phyloP scores from a whole-genome alignment of 2,113 vertebrate genomes.

The Macquaria australasica region DNA sequence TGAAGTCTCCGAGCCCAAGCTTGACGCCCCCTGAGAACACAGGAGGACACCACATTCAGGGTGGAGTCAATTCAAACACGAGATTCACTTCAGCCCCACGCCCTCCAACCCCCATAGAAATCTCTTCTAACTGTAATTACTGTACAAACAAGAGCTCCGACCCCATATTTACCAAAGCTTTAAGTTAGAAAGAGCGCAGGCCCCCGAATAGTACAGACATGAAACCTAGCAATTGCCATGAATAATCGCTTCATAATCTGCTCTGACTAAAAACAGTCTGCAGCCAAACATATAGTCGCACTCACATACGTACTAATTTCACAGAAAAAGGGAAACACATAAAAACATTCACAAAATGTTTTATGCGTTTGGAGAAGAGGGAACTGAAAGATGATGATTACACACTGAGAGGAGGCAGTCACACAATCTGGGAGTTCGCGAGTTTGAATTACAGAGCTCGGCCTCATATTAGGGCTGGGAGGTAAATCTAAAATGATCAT shows the following conservation, averaged over 20 bases:
- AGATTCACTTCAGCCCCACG: slow-evolving; percentile 63
- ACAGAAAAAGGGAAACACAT: slow-evolving; percentile 31
- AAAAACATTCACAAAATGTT: slow-evolving; percentile 51
- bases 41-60: slow-evolving; percentile 65
- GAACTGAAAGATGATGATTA: slow-evolving; percentile 54
- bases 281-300: slow-evolving; percentile 3
- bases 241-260: slow-evolving; percentile 71
- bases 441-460: slow-evolving; percentile 20
- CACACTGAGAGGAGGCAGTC: slow-evolving; percentile 16
- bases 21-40: slow-evolving; percentile 93
- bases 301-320: slow-evolving; percentile 33
- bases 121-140: slow-evolving; percentile 67
- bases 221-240: slow-evolving; percentile 65
- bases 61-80: slow-evolving; percentile 48
- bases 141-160: slow-evolving; percentile 30
- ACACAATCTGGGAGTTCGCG: slow-evolving; percentile 26
- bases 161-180: slow-evolving; percentile 61
- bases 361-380: slow-evolving; percentile 24
- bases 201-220: slow-evolving; percentile 22
- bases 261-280: slow-evolving; percentile 51
- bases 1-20: slow-evolving; percentile 97
- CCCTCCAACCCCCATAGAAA: slow-evolving; percentile 67
- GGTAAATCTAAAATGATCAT: neutral
- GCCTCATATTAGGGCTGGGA: slow-evolving; percentile 7
- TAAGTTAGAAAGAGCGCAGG: slow-evolving; percentile 5